Base-by-base conservation (phyloP, 1,140 invertebrate genomes). In the Formica selysi region DNA sequence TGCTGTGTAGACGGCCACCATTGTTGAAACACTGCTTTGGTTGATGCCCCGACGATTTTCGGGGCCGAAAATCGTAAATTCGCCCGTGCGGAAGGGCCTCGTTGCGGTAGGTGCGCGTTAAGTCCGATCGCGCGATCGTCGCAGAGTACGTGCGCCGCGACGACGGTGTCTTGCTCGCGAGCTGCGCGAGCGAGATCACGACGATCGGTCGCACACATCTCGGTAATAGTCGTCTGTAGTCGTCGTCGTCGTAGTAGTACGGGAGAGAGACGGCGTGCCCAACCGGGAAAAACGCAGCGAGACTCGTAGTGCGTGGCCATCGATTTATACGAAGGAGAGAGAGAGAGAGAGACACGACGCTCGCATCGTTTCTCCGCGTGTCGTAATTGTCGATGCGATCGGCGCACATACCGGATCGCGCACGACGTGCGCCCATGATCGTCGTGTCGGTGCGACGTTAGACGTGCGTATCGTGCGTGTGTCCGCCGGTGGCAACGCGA, bases 21-120 rank as follows among this genome's bases (percentile, higher is more conserved):
- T 95, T 94, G 94, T 94, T 93, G 93, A 90, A 94, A 93, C 92
- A 91, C 93, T 93, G 93, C 91, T 93, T 94, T 94, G 92, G 92
- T 93, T 94, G 92, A 94, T 94, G 93, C 91, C 86, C 91, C 87
- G 92, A 91, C 91, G 91, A 89, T 92, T 92, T 94, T 92, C 73
- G 86, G 84, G 79, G 86, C 71, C 71, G 81, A 91, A 90, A 92
- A 92, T 93, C 90, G 90, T 91, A 87, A 91, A 92, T 90, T 93
- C 91, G 91, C 90, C 84, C 90, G 64, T 70, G 89, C 83, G 54
- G 41, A 84, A 90, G 89, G 90, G 88, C 87, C 74, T 78, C 80
- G 83, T 73, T 89, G 89, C 85, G 86, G 70, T 89, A 93, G 93
- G 93, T 93, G 91, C 89, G 41, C 16, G 65, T 19, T 8, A 70